These are phyloP conservation scores for Corynorhinus townsendii DNA, from an alignment of 2,113 vertebrate genomes.

Conservation along the genomic window DNA sequence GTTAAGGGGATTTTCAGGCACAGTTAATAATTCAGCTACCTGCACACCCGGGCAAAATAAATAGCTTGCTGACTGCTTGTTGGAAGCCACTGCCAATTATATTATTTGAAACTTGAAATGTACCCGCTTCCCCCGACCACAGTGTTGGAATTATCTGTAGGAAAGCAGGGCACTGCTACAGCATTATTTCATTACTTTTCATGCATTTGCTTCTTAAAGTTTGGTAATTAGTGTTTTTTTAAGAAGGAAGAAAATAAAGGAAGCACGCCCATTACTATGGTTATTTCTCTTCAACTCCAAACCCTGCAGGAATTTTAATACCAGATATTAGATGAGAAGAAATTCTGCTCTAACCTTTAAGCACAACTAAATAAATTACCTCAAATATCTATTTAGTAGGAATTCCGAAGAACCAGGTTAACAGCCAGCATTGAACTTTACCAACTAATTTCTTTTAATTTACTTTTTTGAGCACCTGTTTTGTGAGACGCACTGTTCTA, in stretches of 20 bases:
- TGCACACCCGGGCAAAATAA: conserved; percentile 27
- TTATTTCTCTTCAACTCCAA: neutral
- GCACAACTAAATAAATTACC: neutral
- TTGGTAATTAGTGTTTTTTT: neutral
- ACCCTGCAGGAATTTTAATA: neutral
- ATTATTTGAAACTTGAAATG: conserved; percentile 47
- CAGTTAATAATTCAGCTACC: conserved; percentile 47
- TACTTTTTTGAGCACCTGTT: neutral
- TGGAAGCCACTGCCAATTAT: conserved; percentile 31
- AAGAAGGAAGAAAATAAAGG: neutral
- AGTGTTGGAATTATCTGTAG: neutral
- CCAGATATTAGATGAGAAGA: neutral
- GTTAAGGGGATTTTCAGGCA: conserved; percentile 37
- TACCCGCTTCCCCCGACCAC: neutral
- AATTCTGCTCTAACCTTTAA: neutral
- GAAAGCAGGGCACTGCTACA: neutral
- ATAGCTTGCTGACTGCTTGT: neutral
- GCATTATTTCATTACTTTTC: neutral
- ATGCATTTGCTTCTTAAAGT: neutral
- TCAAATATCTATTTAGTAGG: neutral
- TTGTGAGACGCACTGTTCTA: neutral
- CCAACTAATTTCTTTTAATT: neutral
- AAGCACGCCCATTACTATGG: neutral
- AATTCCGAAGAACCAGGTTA: neutral
- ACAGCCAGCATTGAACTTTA: neutral